Evolutionary conservation across 2,113 vertebrate genomes (phyloP), one percentile per base, ranked within the genome.

Genomic region (Pterophyllum scalare): DNA sequence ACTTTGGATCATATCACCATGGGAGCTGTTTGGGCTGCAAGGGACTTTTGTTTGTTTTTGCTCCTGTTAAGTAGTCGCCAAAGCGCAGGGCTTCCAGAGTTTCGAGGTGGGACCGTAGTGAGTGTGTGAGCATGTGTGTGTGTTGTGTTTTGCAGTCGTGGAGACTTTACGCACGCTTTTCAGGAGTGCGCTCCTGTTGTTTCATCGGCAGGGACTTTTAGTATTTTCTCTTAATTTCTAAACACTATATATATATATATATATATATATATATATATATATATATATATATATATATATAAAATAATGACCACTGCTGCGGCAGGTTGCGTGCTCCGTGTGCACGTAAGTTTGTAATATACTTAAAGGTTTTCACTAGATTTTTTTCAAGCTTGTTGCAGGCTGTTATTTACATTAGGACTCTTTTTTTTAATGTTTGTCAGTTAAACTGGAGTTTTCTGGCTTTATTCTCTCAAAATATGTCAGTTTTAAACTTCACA

Each of bases 51-150:
- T 96, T 95, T 96, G 94, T 94, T 96, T 95, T 94, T 96, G 92
- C 95, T 96, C 93, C 90, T 96, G 94, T 95, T 96, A 95, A 95
- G 95, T 91, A 95, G 92, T 93, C 92, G 92, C 91, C 95, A 95
- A 94, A 95, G 93, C 93, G 83, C 91, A 60, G 94, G 94, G 80
- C 93, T 94, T 90, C 89, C 93, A 91, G 92, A 94, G 91, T 94
- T 86, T 92, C 92, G 92, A 95, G 96, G 96, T 96, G 94, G 93
- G 96, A 94, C 91, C 84, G 85, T 90, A 87, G 74, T 85, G 90
- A 82, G 90, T 85, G 88, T 87, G 84, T 81, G 82, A 76, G 61
- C 20, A 20, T 54, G 86, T 56, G 70, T 75, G 82, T 35, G 80
- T 80, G 67, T 52, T 89, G 82, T 86, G 80, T 91, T 88, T 81